Conservation (phyloP, 1,140 invertebrate species). For the Harpegnathos saltator region DNA sequence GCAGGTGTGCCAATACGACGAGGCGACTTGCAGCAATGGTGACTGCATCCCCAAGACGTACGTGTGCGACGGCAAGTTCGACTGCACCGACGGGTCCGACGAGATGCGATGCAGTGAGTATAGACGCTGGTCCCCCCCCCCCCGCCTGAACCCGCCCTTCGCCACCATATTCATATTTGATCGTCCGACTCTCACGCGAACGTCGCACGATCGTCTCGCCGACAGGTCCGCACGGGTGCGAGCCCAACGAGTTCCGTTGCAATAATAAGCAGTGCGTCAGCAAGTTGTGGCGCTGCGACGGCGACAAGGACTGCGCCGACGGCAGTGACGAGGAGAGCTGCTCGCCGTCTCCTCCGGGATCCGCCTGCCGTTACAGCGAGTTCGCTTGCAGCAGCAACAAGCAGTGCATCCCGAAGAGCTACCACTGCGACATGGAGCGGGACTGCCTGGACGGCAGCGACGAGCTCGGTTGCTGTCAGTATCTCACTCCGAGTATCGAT, state of each 20-base stretch:
- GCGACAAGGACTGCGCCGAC: conserved; percentile 97
- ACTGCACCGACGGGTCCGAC: conserved; percentile 95
- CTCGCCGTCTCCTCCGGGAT: conserved; percentile 86
- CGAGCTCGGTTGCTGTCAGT: conserved; percentile 96
- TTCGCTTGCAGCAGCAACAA: conserved; percentile 91
- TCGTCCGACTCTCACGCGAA: conserved; percentile 22
- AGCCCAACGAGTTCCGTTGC: conserved; percentile 97
- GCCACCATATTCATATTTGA: conserved; percentile 7
- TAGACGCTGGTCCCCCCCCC: too few relatives aligned
- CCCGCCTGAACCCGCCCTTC: not conserved
- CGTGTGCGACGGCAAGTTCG: conserved; percentile 93
- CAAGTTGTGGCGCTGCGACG: conserved; percentile 97
- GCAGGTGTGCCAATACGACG: conserved; percentile 89
- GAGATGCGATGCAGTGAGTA: conserved; percentile 94
- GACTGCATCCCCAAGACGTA: conserved; percentile 94
- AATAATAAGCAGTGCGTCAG: conserved; percentile 95
- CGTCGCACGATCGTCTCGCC: not conserved
- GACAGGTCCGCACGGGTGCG: conserved; percentile 89
- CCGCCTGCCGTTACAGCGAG: conserved; percentile 92
- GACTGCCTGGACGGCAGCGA: conserved; percentile 96
- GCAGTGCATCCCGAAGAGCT: conserved; percentile 97
- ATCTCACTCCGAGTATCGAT: conserved; percentile 32
- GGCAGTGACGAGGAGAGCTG: conserved; percentile 93
- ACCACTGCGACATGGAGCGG: conserved; percentile 95
- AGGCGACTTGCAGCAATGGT: conserved; percentile 96